These are phyloP conservation scores for Bedellia somnulentella DNA, from an alignment of 2,888 invertebrate species.

Conservation along the genomic window DNA sequence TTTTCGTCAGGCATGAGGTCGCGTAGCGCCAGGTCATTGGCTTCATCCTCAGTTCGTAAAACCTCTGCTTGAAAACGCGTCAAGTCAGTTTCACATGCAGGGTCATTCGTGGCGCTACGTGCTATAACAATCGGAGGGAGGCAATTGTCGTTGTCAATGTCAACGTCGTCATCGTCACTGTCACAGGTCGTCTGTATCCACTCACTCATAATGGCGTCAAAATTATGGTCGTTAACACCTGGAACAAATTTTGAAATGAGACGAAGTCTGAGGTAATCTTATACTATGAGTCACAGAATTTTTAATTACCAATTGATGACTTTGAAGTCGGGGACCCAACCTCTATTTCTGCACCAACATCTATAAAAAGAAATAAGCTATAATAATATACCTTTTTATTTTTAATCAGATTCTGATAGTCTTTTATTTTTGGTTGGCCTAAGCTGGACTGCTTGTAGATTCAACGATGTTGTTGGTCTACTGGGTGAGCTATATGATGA, in stretches of 20 bases:
- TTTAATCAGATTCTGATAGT: neutral
- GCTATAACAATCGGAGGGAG: conserved; percentile 1
- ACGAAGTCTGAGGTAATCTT: neutral
- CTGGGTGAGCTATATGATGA: conserved; percentile 2
- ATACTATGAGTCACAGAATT: conserved; percentile 1
- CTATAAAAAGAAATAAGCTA: conserved; percentile 1
- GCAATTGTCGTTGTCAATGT: conserved; percentile 3
- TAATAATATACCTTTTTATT: conserved; percentile 1
- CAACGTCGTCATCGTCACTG: conserved; percentile 3
- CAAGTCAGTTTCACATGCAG: conserved; percentile 5
- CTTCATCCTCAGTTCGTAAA: conserved; percentile 4
- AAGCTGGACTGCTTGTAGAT: neutral
- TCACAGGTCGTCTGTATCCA: conserved; percentile 1
- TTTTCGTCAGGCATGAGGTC: conserved; percentile 8
- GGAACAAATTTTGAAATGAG: conserved; percentile 3
- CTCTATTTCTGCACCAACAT: conserved; percentile 1
- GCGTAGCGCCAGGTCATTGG: conserved; percentile 8
- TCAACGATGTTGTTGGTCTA: conserved; percentile 4
- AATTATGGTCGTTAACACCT: conserved; percentile 2
- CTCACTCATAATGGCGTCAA: neutral
- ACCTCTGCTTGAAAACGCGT: conserved; percentile 4
- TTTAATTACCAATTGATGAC: conserved; percentile 3
- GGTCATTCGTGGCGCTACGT: conserved; percentile 5
- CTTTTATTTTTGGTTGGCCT: conserved; percentile 1
- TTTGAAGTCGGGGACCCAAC: conserved; percentile 1